Evolutionary conservation across 2,888 invertebrate genomes (phyloP), one percentile per base, ranked within the genome.

Genomic region (Rhorus exstirpatorius): DNA sequence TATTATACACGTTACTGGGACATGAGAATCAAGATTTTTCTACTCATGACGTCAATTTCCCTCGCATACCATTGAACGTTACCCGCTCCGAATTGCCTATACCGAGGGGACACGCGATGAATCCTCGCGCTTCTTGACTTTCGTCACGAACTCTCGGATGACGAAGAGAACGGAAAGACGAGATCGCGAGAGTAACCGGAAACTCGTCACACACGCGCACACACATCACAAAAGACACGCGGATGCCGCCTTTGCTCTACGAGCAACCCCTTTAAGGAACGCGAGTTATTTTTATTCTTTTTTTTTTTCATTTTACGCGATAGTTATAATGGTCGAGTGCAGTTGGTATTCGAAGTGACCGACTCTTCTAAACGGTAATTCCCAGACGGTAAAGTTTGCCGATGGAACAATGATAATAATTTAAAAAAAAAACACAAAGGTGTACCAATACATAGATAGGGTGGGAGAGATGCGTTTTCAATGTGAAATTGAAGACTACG

Each of bases 131-230:
- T n/a, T 80, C 68, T 55, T 44, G 61, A 63, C 79, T 80, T 70
- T 75, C 63, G 46, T 75, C 68, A 46, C 70, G 75, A 58, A 63
- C n/a, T 51, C 41, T 44, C 35, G 21, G n/a, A 51, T 35, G 17
- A 19, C 31, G 70, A 51, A 19, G 44, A 21, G 51, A 58, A 74
- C 61, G 31, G 65, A 75, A 71, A 80, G 53, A 70, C 49, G 71
- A 70, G 75, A 53, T 58, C 38, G 17, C 46, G 35, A n/a, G 49
- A 38, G 76, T 76, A 81, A 81, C 76, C 81, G 76, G 76, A 76
- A 76, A 76, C 76, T 72, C 65, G 67, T n/a, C n/a, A n/a, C n/a
- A n/a, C n/a, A n/a, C n/a, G n/a, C n/a, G n/a, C n/a, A n/a, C n/a
- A n/a, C n/a, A n/a, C n/a, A n/a, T n/a, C 71, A 70, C 35, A 24